A percentile compares a stretch with the other conserved stretches of the same genome.
These are phyloP conservation scores for Musca vetustissima DNA, from an alignment of 1,140 invertebrate species.

Conservation along the genomic window DNA sequence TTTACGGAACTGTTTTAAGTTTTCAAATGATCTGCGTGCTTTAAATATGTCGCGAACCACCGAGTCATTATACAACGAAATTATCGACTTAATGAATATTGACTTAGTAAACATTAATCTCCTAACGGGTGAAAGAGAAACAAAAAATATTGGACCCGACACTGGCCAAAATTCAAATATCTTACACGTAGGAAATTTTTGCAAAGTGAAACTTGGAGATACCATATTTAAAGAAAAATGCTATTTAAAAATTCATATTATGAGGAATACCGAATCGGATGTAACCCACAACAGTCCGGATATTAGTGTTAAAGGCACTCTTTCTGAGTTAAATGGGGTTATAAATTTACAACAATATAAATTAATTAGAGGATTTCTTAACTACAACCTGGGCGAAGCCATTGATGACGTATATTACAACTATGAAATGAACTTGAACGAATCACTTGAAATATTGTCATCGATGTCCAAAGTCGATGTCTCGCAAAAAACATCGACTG, in stretches of 20 bases:
- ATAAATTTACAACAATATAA: conserved; percentile 86
- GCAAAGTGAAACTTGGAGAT: conserved; percentile 60
- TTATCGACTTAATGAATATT: conserved; percentile 78
- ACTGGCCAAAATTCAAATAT: conserved; percentile 10
- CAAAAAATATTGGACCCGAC: conserved; percentile 30
- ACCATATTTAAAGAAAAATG: conserved; percentile 79
- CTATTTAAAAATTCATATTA: conserved; percentile 75
- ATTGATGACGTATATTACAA: conserved; percentile 68
- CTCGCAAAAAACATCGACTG: neutral
- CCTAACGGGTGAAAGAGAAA: conserved; percentile 63
- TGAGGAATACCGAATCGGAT: conserved; percentile 75
- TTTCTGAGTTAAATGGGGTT: conserved; percentile 83
- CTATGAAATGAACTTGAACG: conserved; percentile 34
- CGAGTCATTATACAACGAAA: conserved; percentile 41
- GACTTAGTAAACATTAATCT: conserved; percentile 82
- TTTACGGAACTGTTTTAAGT: conserved; percentile 73
- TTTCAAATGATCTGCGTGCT: conserved; percentile 61
- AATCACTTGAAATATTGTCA: conserved; percentile 42
- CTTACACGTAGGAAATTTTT: conserved; percentile 46
- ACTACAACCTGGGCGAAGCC: conserved; percentile 90
- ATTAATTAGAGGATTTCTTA: conserved; percentile 82
- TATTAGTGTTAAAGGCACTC: conserved; percentile 78
- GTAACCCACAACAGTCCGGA: conserved; percentile 70
- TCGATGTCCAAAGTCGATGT: conserved; percentile 30
- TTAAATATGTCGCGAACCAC: conserved; percentile 61